Evolutionary conservation across 2,797 vertebrate species (phyloP).

Genomic region (Parambassis ranga): DNA sequence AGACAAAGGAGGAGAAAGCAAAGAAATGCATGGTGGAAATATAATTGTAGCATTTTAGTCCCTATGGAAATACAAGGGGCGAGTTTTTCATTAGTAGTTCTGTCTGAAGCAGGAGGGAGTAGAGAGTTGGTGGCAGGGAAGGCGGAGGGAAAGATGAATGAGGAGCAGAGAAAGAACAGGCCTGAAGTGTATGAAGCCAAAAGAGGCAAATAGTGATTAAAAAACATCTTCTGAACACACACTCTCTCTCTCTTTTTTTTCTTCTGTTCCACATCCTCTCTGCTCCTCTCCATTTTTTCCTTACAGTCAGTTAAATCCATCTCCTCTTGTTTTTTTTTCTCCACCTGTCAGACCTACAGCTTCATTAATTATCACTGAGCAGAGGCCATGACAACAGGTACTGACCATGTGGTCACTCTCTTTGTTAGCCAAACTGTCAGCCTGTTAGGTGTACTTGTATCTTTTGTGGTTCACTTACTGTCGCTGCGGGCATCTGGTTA

Average conservation of each 20-base stretch:
- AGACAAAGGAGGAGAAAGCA: not conserved
- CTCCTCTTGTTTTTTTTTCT: not conserved
- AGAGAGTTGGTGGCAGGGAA: not conserved
- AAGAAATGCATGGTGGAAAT: not conserved
- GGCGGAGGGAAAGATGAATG: not conserved
- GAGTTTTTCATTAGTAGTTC: conserved; percentile 18
- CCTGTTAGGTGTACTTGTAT: not conserved
- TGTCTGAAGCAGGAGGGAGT: not conserved
- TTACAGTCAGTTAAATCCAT: not conserved
- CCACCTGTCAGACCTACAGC: not conserved
- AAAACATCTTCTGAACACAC: not conserved
- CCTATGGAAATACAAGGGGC: conserved; percentile 17
- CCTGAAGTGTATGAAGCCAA: not conserved
- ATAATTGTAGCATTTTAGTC: conserved; percentile 34
- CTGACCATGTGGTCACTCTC: not conserved
- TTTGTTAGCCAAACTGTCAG: not conserved
- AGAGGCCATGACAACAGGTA: not conserved
- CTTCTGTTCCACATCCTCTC: not conserved
- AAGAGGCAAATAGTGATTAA: not conserved
- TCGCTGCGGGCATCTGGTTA: not conserved
- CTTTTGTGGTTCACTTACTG: not conserved
- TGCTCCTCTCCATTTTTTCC: not conserved
- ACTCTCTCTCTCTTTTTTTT: not conserved
- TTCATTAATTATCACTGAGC: conserved; percentile 1
- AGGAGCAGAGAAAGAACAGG: not conserved